Conservation (phyloP, 2,888 invertebrate genomes). For the Allolobophora icterica region DNA sequence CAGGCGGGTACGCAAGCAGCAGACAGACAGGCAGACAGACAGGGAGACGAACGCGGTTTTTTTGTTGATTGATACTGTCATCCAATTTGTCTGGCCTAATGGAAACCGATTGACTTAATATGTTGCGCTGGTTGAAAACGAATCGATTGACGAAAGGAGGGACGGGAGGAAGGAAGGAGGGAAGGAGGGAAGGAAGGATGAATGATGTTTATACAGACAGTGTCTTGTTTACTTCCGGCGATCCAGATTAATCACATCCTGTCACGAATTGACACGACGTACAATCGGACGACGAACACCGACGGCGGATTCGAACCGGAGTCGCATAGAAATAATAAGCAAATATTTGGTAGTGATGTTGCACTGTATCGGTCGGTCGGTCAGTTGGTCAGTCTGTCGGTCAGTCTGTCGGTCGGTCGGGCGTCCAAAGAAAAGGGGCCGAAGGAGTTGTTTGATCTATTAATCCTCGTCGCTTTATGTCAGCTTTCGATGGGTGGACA, state of each 20-base stretch:
- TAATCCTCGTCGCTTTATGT: neutral
- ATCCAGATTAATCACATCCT: constrained; percentile 8
- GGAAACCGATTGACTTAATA: constrained; percentile 11
- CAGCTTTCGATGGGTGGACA: neutral
- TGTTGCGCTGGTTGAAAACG: neutral
- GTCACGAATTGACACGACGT: neutral
- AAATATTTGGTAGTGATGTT: constrained; percentile 14
- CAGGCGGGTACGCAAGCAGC: neutral
- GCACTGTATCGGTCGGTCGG: neutral
- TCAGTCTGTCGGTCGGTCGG: no score
- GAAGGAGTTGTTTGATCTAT: neutral
- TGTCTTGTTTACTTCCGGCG: neutral
- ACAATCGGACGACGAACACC: neutral
- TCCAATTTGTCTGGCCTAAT: neutral
- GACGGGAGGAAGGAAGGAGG: neutral
- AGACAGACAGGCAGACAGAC: neutral
- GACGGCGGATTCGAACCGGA: neutral
- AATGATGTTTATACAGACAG: neutral
- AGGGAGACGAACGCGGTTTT: neutral
- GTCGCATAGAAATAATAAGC: neutral
- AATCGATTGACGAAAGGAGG: neutral
- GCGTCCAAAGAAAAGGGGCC: neutral
- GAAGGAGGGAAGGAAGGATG: neutral
- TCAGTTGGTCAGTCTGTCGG: neutral
- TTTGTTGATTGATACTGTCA: constrained; percentile 10